A percentile compares a stretch with the other conserved stretches of the same genome.
phyloP scores from a whole-genome alignment of 1,140 invertebrate species.

The Papilio aristodemus region DNA sequence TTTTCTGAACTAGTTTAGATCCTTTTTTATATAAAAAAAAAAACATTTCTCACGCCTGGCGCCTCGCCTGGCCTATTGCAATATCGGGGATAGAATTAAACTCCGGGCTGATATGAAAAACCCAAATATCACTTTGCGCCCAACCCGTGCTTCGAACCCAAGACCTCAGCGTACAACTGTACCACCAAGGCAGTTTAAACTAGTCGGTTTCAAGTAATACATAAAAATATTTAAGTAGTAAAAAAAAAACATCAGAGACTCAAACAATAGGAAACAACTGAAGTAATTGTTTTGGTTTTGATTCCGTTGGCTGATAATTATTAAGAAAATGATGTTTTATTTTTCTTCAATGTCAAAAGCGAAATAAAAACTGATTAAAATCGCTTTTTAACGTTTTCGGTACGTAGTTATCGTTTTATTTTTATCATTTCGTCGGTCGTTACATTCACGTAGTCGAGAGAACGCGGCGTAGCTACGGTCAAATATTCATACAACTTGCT shows the following conservation, averaged over 20 bases:
- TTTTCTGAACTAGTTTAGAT: too few relatives aligned
- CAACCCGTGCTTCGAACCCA: too few relatives aligned
- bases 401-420: neutral
- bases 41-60: too few relatives aligned
- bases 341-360: slow-evolving; percentile 14
- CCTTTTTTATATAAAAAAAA: too few relatives aligned
- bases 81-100: too few relatives aligned
- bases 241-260: neutral
- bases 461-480: neutral
- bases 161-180: too few relatives aligned
- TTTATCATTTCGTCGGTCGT: slow-evolving; percentile 1
- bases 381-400: neutral
- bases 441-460: slow-evolving; percentile 2
- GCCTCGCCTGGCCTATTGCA: too few relatives aligned
- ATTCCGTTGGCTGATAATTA: neutral
- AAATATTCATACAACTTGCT: neutral
- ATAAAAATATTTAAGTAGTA: neutral
- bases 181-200: too few relatives aligned
- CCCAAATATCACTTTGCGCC: too few relatives aligned
- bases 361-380: slow-evolving; percentile 4
- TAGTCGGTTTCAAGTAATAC: neutral
- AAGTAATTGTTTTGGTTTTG: neutral
- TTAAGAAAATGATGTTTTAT: neutral
- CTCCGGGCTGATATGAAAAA: too few relatives aligned
- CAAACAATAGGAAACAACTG: neutral